Evolutionary conservation across 2,888 invertebrate genomes (phyloP).

Genomic region (Petrolisthes cinctipes): DNA sequence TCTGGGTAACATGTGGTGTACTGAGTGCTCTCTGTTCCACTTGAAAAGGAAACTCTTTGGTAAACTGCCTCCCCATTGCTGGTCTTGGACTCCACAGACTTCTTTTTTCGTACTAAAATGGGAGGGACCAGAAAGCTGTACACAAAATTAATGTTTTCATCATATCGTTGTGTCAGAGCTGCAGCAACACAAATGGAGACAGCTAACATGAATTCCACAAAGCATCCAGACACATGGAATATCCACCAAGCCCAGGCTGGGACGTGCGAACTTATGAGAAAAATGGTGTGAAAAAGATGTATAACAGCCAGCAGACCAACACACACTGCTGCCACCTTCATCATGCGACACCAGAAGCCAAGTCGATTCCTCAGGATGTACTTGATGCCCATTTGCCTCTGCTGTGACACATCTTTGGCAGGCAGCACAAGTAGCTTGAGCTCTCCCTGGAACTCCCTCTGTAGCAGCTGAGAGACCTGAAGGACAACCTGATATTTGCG

Average conservation of each 20-base stretch:
- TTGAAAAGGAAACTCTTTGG: conserved; percentile 63
- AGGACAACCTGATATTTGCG: conserved; percentile 42
- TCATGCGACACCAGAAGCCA: conserved; percentile 16
- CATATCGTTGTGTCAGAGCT: conserved; percentile 53
- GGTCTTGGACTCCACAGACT: conserved; percentile 14
- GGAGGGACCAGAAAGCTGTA: conserved; percentile 49
- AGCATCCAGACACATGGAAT: conserved; percentile 26
- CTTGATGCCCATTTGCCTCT: conserved; percentile 42
- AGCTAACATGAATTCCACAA: conserved; percentile 28
- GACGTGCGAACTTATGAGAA: conserved; percentile 46
- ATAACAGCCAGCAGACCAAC: conserved; percentile 21
- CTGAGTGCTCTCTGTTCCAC: conserved; percentile 59
- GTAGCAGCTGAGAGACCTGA: conserved; percentile 36
- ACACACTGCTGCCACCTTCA: conserved; percentile 23
- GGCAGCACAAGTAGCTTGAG: conserved; percentile 60
- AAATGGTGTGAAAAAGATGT: conserved; percentile 36
- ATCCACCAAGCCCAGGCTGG: conserved; percentile 51
- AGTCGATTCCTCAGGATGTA: conserved; percentile 42
- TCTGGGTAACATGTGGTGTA: conserved; percentile 39
- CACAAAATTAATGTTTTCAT: conserved; percentile 39
- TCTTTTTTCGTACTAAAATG: conserved; percentile 1
- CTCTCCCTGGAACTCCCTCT: conserved; percentile 60
- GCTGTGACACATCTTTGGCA: conserved; percentile 36
- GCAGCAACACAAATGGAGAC: conserved; percentile 47
- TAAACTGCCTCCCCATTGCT: conserved; percentile 49